Evolutionary conservation across 2,888 invertebrate species (phyloP).

Genomic region (Mongoloraphidia duomilia): DNA sequence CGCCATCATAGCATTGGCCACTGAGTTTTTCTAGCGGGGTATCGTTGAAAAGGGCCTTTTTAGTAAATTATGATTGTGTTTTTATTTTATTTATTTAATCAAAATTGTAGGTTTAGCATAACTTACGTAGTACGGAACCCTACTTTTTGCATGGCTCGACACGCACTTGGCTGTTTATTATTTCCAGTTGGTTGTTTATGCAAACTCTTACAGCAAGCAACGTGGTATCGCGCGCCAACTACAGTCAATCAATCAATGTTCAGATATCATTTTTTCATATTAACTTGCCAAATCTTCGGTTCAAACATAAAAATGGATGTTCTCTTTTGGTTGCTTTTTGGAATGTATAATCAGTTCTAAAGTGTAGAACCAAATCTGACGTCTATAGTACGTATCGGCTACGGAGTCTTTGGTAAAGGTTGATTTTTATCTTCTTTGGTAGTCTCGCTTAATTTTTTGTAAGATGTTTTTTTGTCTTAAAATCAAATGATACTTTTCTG

Average conservation of each 20-base stretch:
- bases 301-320: constrained; percentile 10
- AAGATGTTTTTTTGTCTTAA: too few relatives aligned
- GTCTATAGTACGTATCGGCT: constrained; percentile 12
- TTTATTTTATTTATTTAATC: too few relatives aligned
- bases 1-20: constrained; percentile 17
- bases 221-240: neutral
- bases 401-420: constrained; percentile 13
- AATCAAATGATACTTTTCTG: too few relatives aligned
- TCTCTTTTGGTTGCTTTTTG: constrained; percentile 7
- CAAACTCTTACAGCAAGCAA: constrained; percentile 2
- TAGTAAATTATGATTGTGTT: too few relatives aligned
- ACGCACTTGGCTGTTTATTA: too few relatives aligned
- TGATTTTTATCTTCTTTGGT: constrained; percentile 16
- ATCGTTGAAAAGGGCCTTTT: too few relatives aligned
- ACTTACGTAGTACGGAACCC: too few relatives aligned
- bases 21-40: constrained; percentile 10
- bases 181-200: neutral
- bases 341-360: constrained; percentile 8
- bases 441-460: too few relatives aligned
- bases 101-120: too few relatives aligned
- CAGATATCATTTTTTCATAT: too few relatives aligned
- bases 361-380: constrained; percentile 16
- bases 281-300: constrained; percentile 10
- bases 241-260: too few relatives aligned
- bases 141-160: too few relatives aligned